Base-by-base conservation (phyloP, 2,888 invertebrate species). In the Acanthosoma haemorrhoidale region DNA sequence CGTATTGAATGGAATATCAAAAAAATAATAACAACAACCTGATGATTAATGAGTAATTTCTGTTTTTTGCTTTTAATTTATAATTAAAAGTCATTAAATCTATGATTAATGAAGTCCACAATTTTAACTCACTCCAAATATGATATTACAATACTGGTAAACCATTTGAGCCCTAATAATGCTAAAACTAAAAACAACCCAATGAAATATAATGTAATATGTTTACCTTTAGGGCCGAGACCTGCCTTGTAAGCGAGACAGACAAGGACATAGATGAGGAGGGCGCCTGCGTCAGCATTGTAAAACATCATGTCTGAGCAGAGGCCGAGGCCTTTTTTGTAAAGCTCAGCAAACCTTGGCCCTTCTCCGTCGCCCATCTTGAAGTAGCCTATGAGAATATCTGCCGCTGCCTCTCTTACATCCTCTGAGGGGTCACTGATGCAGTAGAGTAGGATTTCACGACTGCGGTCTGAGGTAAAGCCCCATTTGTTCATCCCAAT, bases 401-500 rank as follows among this genome's bases (percentile, higher is more conserved):
- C 77, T 2, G 82, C 79, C 0, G 84, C 81, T 75, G 81, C 79
- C 68, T 85, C 84, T 75, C 86, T 81, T 0, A 88, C 81, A 79
- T 89, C 88, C 75, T 85, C 84, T 18, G 85, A 84, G 18, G 86
- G 84, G 76, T 86, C 84, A 73, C 83, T 80, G 6, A 87, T 78
- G 34, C 87, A 80, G 71, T 78, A 79, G 4, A 86, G 77, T 8
- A 88, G 77, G 60, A 81, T 79, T n/a, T 79, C 75, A 16, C 83
- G 75, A 76, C 83, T 81, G 5, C 77, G 41, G 13, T 79, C 78
- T 59, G 81, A 76, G 41, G 79, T 78, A 9, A 85, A 79, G 34
- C 80, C 75, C 81, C 85, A 86, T 36, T 78, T 76, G 1, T 78
- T 77, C 1, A 79, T 78, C 2, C 51, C 59, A 11, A 73, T 72